Base-by-base conservation (phyloP, 2,113 vertebrate species). In the Menura novaehollandiae region DNA sequence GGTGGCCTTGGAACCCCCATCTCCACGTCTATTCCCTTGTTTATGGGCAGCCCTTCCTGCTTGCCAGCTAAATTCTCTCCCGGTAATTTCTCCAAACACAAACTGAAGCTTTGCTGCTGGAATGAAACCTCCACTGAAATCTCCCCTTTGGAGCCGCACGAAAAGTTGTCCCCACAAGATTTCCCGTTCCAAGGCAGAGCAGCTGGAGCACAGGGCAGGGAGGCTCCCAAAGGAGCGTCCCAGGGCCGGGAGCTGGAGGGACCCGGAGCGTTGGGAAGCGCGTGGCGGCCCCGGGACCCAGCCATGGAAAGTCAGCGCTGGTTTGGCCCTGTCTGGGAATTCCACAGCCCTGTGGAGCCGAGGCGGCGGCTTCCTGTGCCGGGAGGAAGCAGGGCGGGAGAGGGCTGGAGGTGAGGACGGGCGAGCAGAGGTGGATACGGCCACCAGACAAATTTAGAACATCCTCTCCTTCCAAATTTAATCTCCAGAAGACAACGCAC, bases 361-460 rank as follows among this genome's bases (percentile, higher is more conserved):
- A 83, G 81, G 95, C 95, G 98, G 98, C 98, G 98, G 97, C 98
- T 98, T 98, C 98, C 98, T 97, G 56, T 95, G 91, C 77, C 63
- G 58, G 96, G 97, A 98, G 98, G 98, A 99, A 98, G 97, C 74
- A 39, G 88, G 72, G 93, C 89, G 91, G 92, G 92, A 91, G 46
- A 60, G 85, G 89, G 88, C 79, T 10, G 72, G 77, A 79, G 96
- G 85, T 87, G 52, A 80, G 75, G 56, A 3, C 2, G 95, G 93
- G 81, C 68, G 17, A 73, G 39, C 13, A 85, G 86, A 85, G 92
- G 74, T 78, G 91, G 88, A 68, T 10, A 23, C 88, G 76, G 85
- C 15, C 4, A 80, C 59, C 82, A 18, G 96, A 89, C 95, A 69
- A 74, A 98, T 97, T 97, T 98, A 97, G 97, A 97, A 98, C 95